Evolutionary conservation across 2,888 invertebrate genomes (phyloP).

Genomic region (Stenolophus ochropezus): DNA sequence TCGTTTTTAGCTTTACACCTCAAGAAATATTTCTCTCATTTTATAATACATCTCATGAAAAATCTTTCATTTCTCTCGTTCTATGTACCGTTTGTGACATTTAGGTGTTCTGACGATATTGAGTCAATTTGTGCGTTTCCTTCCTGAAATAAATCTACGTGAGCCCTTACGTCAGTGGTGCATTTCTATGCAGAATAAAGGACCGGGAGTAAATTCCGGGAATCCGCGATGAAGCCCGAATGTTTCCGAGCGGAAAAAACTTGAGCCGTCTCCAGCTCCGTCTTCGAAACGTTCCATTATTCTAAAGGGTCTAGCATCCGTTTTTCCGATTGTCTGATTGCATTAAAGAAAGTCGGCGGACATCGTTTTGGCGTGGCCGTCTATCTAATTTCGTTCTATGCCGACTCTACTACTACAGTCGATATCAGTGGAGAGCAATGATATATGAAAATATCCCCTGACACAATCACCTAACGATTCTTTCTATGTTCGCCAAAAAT

Average conservation of each 20-base stretch:
- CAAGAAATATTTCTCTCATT: too few relatives aligned
- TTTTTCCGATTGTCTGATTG: conserved; percentile 60
- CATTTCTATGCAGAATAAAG: conserved; percentile 10
- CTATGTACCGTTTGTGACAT: background rate
- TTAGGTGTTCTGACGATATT: background rate
- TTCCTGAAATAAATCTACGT: background rate
- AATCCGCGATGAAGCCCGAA: conserved; percentile 28
- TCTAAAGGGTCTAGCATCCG: conserved; percentile 55
- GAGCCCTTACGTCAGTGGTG: background rate
- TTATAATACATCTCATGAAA: too few relatives aligned
- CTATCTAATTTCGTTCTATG: conserved; percentile 53
- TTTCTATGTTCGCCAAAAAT: conserved; percentile 25
- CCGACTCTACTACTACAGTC: conserved; percentile 21
- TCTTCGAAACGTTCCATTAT: conserved; percentile 49
- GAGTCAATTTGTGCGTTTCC: background rate
- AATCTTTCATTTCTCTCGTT: too few relatives aligned
- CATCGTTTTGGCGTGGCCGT: conserved; percentile 59
- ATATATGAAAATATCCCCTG: conserved; percentile 50
- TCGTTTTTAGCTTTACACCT: too few relatives aligned
- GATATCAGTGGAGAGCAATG: background rate
- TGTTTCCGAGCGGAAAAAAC: conserved; percentile 17
- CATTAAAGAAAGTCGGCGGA: conserved; percentile 58
- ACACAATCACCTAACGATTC: conserved; percentile 19
- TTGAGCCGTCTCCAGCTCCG: conserved; percentile 22
- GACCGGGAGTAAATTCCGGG: background rate